phyloP scores from a whole-genome alignment of 2,113 vertebrate species.

The Cyanoramphus novaezelandiae region DNA sequence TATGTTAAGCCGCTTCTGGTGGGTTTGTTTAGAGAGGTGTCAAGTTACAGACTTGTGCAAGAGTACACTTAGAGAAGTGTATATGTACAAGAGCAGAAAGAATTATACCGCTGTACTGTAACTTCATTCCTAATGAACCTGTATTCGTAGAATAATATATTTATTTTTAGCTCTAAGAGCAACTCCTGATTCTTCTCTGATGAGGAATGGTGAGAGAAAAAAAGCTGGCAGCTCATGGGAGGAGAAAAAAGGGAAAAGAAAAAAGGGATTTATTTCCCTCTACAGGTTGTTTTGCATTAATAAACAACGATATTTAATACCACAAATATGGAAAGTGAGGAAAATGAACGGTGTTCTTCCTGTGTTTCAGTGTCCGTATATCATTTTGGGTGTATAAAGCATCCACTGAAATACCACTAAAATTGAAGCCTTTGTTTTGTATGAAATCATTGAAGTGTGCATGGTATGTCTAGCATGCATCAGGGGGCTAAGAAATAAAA shows the following conservation, averaged over 20 bases:
- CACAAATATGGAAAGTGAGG: background rate
- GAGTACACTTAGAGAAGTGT: background rate
- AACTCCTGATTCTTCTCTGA: background rate
- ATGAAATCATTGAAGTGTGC: background rate
- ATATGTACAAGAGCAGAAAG: background rate
- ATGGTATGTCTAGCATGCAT: background rate
- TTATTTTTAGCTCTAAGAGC: constrained; percentile 4
- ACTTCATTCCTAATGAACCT: background rate
- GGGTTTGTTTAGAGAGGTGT: background rate
- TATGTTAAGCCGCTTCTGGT: background rate
- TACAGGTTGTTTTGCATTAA: background rate
- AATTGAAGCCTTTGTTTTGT: background rate
- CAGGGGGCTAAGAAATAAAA: background rate
- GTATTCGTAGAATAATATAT: background rate
- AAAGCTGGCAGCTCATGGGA: background rate
- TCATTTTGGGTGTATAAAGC: background rate
- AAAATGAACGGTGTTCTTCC: background rate
- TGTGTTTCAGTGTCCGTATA: background rate
- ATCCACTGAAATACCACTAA: background rate
- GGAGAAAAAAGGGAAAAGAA: background rate
- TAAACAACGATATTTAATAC: background rate
- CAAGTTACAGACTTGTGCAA: background rate
- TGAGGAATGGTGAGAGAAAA: background rate
- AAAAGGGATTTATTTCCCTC: background rate
- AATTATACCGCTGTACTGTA: background rate